These are phyloP conservation scores for Phrynocephalus versicolor DNA, from an alignment of 2,113 vertebrate genomes.

Conservation along the genomic window DNA sequence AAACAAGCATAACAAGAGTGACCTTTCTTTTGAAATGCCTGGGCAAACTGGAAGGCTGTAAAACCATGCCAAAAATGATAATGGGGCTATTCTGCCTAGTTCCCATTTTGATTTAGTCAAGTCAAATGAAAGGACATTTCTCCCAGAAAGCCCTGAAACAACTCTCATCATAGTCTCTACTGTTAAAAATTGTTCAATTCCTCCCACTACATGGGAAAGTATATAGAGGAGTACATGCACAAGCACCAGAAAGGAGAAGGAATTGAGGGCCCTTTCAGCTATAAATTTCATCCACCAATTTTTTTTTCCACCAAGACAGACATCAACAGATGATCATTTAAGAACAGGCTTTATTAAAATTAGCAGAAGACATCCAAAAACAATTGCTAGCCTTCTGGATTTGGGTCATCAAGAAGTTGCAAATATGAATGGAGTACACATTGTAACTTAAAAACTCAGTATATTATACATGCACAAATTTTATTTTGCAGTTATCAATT, in stretches of 20 bases:
- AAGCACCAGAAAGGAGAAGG: too few relatives aligned
- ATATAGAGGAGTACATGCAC: too few relatives aligned
- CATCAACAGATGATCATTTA: neutral
- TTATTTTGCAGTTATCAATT: neutral
- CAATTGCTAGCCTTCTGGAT: conserved; percentile 61
- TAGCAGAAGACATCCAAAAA: conserved; percentile 25
- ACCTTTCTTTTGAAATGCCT: neutral
- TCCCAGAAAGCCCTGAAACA: neutral
- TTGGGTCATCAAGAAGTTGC: conserved; percentile 18
- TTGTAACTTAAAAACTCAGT: neutral
- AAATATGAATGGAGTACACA: conserved; percentile 12
- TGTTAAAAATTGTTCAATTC: neutral
- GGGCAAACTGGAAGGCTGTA: neutral
- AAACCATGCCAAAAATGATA: neutral
- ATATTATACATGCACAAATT: neutral
- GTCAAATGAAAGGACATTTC: neutral
- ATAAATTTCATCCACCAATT: neutral
- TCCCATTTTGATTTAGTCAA: neutral
- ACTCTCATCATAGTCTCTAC: neutral
- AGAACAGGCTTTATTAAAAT: neutral
- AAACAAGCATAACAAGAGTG: neutral
- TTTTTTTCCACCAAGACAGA: neutral
- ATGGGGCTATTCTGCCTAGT: neutral
- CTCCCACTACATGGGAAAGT: too few relatives aligned
- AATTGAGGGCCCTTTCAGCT: too few relatives aligned